Evolutionary conservation across 2,113 vertebrate genomes (phyloP), one percentile per base, ranked within the genome.

Genomic region (Labeo catla): DNA sequence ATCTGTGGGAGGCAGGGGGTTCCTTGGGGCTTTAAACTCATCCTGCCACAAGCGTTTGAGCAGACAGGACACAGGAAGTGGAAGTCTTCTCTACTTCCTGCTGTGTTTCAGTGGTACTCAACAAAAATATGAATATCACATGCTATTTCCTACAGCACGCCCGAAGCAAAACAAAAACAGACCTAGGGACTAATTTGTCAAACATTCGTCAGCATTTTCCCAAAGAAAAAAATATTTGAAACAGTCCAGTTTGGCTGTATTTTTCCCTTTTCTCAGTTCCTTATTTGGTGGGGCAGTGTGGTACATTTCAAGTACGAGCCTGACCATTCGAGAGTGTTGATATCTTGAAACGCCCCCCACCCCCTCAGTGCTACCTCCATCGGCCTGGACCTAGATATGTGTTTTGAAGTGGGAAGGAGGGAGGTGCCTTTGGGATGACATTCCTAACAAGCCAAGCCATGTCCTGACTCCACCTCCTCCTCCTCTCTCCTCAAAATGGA

Each of bases 381-480:
- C 8, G 19, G 49, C 81, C 76, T 87, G 66, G 85, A 68, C 84
- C 47, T 81, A 82, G 57, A 79, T 81, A 57, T 52, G 47, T 21
- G 77, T 73, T 88, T 68, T 85, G 52, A 82, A 49, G 63, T 72
- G 78, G 83, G 70, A 73, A 21, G 52, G 70, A 72, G 68, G 80
- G 23, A 45, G 76, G 82, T 50, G 21, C 63, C 70, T 80, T 34
- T 83, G 50, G 86, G 84, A 85, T 74, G 54, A 86, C 88, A 92
- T 93, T 92, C 92, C 91, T 90, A 84, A 94, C 94, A 88, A 92
- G 95, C 89, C 83, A 66, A 54, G 91, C 92, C 93, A 91, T 85
- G 91, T 91, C 90, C 19, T 76, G 68, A 87, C 88, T 81, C 83
- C 82, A 82, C 84, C 82, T 68, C 77, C 82, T 86, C 66, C 47